phyloP scores from a whole-genome alignment of 2,888 invertebrate genomes.

The Hydroisotoma schaefferi region DNA sequence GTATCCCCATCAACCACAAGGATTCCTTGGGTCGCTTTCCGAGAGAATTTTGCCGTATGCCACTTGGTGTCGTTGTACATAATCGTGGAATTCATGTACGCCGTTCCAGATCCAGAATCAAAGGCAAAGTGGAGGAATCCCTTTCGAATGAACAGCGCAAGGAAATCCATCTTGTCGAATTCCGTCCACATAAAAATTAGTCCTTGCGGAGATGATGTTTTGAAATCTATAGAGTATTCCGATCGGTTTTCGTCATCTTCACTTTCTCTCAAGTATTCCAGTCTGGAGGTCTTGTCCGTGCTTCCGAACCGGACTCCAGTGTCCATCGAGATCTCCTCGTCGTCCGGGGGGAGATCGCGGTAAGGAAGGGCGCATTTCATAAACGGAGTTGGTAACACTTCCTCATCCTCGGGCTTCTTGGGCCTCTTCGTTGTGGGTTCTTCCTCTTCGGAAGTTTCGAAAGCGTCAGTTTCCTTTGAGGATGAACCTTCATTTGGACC shows the following conservation, averaged over 20 bases:
- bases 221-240: slow-evolving; percentile 70
- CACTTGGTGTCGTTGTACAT: slow-evolving; percentile 71
- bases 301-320: slow-evolving; percentile 46
- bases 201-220: slow-evolving; percentile 79
- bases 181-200: slow-evolving; percentile 73
- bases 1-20: slow-evolving; percentile 64
- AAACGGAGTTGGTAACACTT: slow-evolving; percentile 41
- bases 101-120: slow-evolving; percentile 66
- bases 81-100: slow-evolving; percentile 58
- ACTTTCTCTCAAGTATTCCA: slow-evolving; percentile 37
- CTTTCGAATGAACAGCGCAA: slow-evolving; percentile 69
- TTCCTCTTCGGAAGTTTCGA: slow-evolving; percentile 12
- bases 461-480: slow-evolving; percentile 6
- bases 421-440: neutral
- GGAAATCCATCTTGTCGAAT: slow-evolving; percentile 63
- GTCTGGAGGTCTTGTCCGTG: slow-evolving; percentile 41
- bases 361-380: slow-evolving; percentile 58
- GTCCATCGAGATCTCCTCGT: slow-evolving; percentile 68
- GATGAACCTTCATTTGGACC: slow-evolving; percentile 33
- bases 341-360: slow-evolving; percentile 62
- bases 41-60: slow-evolving; percentile 70
- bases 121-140: slow-evolving; percentile 63
- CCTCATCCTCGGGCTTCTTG: slow-evolving; percentile 2
- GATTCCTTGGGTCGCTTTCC: slow-evolving; percentile 62
- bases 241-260: slow-evolving; percentile 48